Evolutionary conservation across 2,888 invertebrate species (phyloP).

Genomic region (Dicyrtoma fusca): DNA sequence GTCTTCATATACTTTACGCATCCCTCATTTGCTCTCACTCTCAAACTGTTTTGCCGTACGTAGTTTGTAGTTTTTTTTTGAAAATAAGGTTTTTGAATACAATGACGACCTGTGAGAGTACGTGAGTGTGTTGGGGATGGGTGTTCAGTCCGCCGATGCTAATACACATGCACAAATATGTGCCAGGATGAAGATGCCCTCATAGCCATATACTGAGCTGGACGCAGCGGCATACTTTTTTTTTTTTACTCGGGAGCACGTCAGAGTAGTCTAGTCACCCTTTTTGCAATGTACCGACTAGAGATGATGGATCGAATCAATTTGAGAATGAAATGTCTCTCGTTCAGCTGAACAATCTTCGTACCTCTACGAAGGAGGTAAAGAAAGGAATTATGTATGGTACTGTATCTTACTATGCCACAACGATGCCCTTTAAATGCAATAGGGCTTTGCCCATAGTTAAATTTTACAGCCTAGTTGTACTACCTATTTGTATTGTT

Average conservation of each 20-base stretch:
- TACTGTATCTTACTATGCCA: too few species aligned
- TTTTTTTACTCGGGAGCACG: too few species aligned
- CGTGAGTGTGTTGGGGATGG: too few species aligned
- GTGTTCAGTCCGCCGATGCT: slow-evolving; percentile 3
- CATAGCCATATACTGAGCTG: neutral
- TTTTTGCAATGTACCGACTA: neutral
- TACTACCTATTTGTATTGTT: neutral
- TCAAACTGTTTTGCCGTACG: neutral
- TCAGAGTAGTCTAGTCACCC: neutral
- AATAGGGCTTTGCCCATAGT: too few species aligned
- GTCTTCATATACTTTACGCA: slow-evolving; percentile 23
- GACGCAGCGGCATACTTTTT: neutral
- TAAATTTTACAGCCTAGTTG: too few species aligned
- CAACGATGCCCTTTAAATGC: too few species aligned
- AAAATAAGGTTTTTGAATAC: neutral
- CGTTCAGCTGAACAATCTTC: neutral
- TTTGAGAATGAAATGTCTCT: slow-evolving; percentile 25
- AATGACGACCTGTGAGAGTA: neutral
- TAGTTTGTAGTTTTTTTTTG: neutral
- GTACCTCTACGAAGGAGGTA: too few species aligned
- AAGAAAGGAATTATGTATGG: neutral
- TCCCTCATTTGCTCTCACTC: slow-evolving; percentile 4
- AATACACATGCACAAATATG: neutral
- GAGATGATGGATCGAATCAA: slow-evolving; percentile 23
- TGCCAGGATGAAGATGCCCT: too few species aligned